Conservation (phyloP, 2,888 invertebrate genomes). For the Trypoxylon attenuatum region DNA sequence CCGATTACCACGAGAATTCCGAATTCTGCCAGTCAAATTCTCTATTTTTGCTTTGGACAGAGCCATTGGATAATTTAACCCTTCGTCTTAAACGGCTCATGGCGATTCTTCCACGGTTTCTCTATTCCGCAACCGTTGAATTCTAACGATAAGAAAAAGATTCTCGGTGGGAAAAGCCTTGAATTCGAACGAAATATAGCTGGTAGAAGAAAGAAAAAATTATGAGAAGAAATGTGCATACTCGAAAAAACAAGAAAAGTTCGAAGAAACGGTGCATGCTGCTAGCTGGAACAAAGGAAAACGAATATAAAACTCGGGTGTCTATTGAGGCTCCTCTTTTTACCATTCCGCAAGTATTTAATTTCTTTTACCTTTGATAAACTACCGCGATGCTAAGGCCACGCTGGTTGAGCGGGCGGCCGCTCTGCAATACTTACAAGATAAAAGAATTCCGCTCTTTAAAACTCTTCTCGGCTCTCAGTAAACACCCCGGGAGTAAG, state of each 20-base stretch:
- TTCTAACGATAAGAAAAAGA: too few relatives aligned
- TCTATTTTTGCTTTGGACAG: too few relatives aligned
- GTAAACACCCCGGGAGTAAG: conserved; percentile 14
- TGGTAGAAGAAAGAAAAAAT: too few relatives aligned
- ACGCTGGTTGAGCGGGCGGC: not conserved
- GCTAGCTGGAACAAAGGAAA: conserved; percentile 36
- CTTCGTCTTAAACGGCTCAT: too few relatives aligned
- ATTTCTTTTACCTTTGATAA: not conserved
- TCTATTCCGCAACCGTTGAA: too few relatives aligned
- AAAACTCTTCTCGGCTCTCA: not conserved
- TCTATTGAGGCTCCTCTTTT: conserved; percentile 6
- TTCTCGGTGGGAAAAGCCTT: too few relatives aligned
- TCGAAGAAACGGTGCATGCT: conserved; percentile 9
- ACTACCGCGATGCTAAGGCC: not conserved
- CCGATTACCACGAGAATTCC: too few relatives aligned
- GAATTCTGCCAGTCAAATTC: too few relatives aligned
- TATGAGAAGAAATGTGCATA: not conserved
- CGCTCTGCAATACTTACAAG: not conserved
- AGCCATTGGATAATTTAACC: too few relatives aligned
- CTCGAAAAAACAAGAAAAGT: not conserved
- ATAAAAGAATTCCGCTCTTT: not conserved
- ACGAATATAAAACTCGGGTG: conserved; percentile 11
- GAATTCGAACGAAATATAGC: too few relatives aligned
- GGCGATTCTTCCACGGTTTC: too few relatives aligned
- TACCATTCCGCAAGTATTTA: not conserved